phyloP scores from a whole-genome alignment of 2,888 invertebrate species.

The Diogma glabrata region DNA sequence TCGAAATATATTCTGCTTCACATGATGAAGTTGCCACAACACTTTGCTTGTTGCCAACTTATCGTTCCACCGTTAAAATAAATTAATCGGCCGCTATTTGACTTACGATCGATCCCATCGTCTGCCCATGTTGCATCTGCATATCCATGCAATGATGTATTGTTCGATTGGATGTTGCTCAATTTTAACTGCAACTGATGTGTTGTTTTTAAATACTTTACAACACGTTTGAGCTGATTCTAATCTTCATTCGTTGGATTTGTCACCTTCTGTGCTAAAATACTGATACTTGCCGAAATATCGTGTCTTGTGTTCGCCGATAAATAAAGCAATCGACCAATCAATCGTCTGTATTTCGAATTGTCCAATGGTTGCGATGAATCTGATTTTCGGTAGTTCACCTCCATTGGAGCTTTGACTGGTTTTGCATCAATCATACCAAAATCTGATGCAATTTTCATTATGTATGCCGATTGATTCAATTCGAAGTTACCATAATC shows the following conservation, averaged over 20 bases:
- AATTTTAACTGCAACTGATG: neutral
- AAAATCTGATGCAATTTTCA: neutral
- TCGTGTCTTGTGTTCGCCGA: too few relatives aligned
- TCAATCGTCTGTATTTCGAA: too few relatives aligned
- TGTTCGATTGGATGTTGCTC: too few relatives aligned
- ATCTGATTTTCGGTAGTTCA: neutral
- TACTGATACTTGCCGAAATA: too few relatives aligned
- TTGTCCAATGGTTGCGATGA: neutral
- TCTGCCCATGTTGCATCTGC: slow-evolving; percentile 25
- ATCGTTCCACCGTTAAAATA: neutral
- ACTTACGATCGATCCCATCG: slow-evolving; percentile 21
- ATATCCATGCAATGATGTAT: too few relatives aligned
- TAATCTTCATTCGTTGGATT: too few relatives aligned
- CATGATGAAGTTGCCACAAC: slow-evolving; percentile 17
- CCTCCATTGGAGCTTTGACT: neutral
- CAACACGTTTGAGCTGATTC: neutral
- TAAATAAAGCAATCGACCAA: too few relatives aligned
- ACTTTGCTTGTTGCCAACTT: slow-evolving; percentile 19
- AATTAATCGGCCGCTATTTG: slow-evolving; percentile 13
- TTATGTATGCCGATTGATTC: too few relatives aligned
- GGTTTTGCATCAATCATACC: neutral
- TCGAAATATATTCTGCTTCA: slow-evolving; percentile 17
- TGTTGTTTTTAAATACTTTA: too few relatives aligned
- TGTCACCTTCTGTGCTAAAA: too few relatives aligned
- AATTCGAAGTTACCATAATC: too few relatives aligned